phyloP scores from a whole-genome alignment of 1,140 invertebrate species.

The Thrips palmi region DNA sequence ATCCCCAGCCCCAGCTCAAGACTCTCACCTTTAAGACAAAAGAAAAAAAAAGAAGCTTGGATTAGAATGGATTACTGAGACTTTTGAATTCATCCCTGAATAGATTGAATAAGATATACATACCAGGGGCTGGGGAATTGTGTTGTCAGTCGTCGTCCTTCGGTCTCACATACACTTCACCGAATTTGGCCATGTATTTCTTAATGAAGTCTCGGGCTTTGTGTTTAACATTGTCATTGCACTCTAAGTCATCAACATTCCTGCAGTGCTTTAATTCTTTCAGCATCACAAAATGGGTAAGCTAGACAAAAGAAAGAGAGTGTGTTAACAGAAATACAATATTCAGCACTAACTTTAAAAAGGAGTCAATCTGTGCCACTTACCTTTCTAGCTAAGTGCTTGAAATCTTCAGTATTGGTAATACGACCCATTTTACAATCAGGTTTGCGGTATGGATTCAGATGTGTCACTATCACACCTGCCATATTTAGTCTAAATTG shows the following conservation, averaged over 20 bases:
- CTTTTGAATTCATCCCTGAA: no score
- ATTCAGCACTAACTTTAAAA: constrained; percentile 6
- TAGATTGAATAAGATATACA: no score
- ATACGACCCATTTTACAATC: constrained; percentile 75
- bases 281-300: constrained; percentile 90
- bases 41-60: no score
- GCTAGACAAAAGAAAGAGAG: constrained; percentile 33
- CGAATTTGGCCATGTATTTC: constrained; percentile 93
- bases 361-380: constrained; percentile 14
- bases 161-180: constrained; percentile 41
- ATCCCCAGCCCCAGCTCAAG: no score
- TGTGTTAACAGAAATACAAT: constrained; percentile 10
- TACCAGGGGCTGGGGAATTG: constrained; percentile 4
- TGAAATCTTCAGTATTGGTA: constrained; percentile 81
- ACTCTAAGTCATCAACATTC: constrained; percentile 66
- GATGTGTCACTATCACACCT: constrained; percentile 67
- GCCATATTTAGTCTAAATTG: constrained; percentile 78
- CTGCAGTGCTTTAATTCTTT: constrained; percentile 90
- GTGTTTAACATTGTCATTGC: constrained; percentile 80
- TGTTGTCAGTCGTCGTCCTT: constrained; percentile 31
- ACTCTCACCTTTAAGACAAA: no score
- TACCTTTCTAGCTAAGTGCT: constrained; percentile 89
- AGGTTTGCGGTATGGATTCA: constrained; percentile 74
- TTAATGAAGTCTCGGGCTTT: constrained; percentile 89
- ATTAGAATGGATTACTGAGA: no score